Evolutionary conservation across 2,888 invertebrate species (phyloP), one percentile per base, ranked within the genome.

Genomic region (Megamerina dolium): DNA sequence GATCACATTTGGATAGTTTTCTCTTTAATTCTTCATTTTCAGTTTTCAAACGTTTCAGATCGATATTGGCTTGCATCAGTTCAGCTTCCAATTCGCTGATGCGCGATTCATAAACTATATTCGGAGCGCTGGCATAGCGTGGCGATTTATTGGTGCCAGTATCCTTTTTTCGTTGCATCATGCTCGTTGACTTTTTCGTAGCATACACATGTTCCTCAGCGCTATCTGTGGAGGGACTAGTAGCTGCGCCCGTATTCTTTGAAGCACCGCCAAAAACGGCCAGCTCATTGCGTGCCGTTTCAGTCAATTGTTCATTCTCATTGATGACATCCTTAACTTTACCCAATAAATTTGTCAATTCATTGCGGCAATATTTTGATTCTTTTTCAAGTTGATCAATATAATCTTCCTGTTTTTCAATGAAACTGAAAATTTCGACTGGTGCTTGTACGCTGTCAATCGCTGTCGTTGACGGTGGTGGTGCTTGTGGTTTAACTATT

Each of bases 291-390:
- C 85, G 84, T 58, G 86, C 87, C 40, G 81, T 83, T 53, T 87
- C 87, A 52, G 87, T 87, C 0, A 89, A 72, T 40, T 82, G 78
- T 58, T 88, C 87, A 58, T 89, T 90, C 72, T 90, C 89, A 8
- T 83, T 82, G 51, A 89, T 85, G 12, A 89, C 87, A 66, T 88
- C 88, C 64, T 86, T 85, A 4, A 90, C 88, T 74, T 88, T 88
- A 1, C 82, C 81, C 12, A 89, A 73, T 13, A 89, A 74, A 58
- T 82, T 82, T 52, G 83, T 80, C 6, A 90, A 69, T 66, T 89
- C 88, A 38, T 83, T 85, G 70, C 86, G 79, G 64, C 88, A 89
- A 61, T 85, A 87, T 58, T 84, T 83, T 29, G 88, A 87, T 72
- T 90, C 89, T 54, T 84, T 79, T 65, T 90, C 89, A 38, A 90